These are phyloP conservation scores for Microtus pennsylvanicus DNA, from an alignment of 2,113 vertebrate genomes.

Conservation along the genomic window DNA sequence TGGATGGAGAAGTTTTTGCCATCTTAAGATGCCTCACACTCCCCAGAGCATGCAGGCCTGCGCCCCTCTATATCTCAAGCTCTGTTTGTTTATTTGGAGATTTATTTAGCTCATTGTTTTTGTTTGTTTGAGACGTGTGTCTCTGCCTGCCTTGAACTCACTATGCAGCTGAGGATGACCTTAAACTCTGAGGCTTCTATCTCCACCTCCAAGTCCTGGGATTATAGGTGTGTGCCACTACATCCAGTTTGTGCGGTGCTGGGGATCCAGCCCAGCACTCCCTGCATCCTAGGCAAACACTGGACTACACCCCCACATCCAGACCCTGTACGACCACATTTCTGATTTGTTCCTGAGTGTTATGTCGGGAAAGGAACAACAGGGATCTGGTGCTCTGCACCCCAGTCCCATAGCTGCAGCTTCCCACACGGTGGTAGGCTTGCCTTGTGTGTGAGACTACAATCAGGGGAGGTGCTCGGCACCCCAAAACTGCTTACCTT, in stretches of 20 bases:
- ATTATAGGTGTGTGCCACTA: background rate
- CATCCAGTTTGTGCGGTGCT: background rate
- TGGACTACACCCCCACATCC: background rate
- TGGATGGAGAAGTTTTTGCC: background rate
- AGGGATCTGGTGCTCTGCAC: background rate
- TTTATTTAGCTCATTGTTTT: background rate
- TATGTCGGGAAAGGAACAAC: background rate
- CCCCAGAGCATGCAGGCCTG: background rate
- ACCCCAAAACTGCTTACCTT: background rate
- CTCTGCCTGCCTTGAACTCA: background rate
- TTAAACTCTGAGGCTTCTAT: background rate
- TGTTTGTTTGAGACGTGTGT: background rate
- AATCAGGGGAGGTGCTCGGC: too few species aligned
- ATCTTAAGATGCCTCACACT: background rate
- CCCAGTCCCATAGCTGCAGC: background rate
- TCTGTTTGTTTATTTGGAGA: background rate
- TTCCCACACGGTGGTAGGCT: background rate
- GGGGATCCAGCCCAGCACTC: background rate
- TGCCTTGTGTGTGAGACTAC: background rate
- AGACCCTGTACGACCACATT: background rate
- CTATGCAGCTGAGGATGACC: background rate
- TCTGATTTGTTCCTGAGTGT: background rate
- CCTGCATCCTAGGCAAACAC: background rate
- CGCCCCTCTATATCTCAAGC: background rate
- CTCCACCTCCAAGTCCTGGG: background rate